Evolutionary conservation across 2,888 invertebrate genomes (phyloP), one percentile per base, ranked within the genome.

Genomic region (Endomychus coccineus): DNA sequence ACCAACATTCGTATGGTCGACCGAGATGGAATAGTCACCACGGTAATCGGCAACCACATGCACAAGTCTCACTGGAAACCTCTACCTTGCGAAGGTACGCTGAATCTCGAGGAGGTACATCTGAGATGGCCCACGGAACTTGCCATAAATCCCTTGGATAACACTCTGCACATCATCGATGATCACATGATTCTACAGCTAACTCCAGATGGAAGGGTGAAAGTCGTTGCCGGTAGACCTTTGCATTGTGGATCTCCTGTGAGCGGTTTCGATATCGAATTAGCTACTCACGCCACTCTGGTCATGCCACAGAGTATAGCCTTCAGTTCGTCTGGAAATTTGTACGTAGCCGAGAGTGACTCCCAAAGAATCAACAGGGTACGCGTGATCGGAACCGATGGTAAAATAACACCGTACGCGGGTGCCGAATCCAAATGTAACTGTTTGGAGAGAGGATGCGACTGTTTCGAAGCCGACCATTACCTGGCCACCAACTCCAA

Each of bases 91-190:
- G 88, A 89, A 62, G 91, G 90, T 12, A 91, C 90, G 0, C 63
- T 90, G 0, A 88, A 88, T 56, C 77, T 90, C n/a, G 89, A 90
- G 61, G 90, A 91, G 67, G 91, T 94, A 34, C 90, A 90, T 58
- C 69, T 96, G 33, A 76, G 92, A 35, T 97, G 96, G 96, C 97
- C 97, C 0, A 96, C 95, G 0, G 91, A 92, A 59, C 69, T 97
- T 10, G 82, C 94, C 0, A 88, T 96, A 17, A 94, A 92, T 64
- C 96, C 95, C 0, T 68, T 95, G 34, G 95, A 96, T 61, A 91
- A 94, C 62, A 86, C 90, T 0, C 69, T 98, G 16, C 91, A 96
- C 61, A 90, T 98, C 49, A 88, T 97, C 32, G 97, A 97, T 56
- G 91, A 92, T 58, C 94, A 94, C 58, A 90, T 94, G 85, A 87